These are phyloP conservation scores for Cotesia vestalis DNA, from an alignment of 1,140 invertebrate species.

Conservation along the genomic window DNA sequence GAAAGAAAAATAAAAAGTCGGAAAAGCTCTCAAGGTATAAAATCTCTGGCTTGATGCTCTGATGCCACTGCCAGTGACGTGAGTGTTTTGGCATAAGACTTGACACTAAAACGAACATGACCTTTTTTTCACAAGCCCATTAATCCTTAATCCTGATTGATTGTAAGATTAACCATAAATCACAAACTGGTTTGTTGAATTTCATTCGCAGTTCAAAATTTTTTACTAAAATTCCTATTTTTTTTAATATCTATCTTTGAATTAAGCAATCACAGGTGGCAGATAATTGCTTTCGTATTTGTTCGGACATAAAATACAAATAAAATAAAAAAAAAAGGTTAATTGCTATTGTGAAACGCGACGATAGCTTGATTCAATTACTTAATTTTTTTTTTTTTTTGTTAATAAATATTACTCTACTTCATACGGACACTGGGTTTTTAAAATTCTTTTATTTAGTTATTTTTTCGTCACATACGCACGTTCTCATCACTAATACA, in stretches of 20 bases:
- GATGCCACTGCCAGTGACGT: not conserved
- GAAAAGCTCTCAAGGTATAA: slow-evolving; percentile 15
- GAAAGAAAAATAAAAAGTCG: not conserved
- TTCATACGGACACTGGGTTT: not conserved
- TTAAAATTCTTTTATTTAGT: not conserved
- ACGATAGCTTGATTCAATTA: not conserved
- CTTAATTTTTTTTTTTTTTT: slow-evolving; percentile 5
- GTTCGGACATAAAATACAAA: not conserved
- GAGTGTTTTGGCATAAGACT: slow-evolving; percentile 15
- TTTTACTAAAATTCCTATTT: not conserved
- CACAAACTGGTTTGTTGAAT: too few species aligned
- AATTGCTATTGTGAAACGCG: not conserved
- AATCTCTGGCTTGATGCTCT: slow-evolving; percentile 20
- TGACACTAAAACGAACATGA: slow-evolving; percentile 2
- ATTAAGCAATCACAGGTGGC: too few species aligned
- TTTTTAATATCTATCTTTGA: not conserved
- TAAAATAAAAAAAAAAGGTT: not conserved
- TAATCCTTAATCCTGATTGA: not conserved
- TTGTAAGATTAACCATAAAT: slow-evolving; percentile 3
- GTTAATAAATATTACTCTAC: not conserved
- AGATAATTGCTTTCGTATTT: not conserved
- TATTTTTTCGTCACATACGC: too few species aligned
- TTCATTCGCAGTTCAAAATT: not conserved
- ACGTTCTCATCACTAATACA: too few species aligned
- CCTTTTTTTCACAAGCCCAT: slow-evolving; percentile 12